phyloP scores from a whole-genome alignment of 2,113 vertebrate genomes.

The Atractosteus spatula region DNA sequence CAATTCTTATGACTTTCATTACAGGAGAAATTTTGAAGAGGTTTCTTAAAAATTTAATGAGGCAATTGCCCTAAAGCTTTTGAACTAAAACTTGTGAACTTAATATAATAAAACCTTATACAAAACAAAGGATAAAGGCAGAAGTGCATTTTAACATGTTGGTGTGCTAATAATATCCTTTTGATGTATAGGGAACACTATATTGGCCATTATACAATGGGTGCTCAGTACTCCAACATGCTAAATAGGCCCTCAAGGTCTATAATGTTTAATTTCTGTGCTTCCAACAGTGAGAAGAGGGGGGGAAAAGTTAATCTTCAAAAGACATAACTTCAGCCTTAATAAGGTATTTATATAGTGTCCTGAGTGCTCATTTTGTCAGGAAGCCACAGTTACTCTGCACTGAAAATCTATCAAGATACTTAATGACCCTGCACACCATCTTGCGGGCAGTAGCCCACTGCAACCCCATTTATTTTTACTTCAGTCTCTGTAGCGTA shows the following conservation, averaged over 20 bases:
- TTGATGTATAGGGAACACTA: conserved; percentile 4
- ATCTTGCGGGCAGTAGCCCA: conserved; percentile 27
- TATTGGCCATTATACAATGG: neutral
- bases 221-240: neutral
- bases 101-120: neutral
- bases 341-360: conserved; percentile 32
- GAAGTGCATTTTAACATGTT: neutral
- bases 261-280: conserved; percentile 10
- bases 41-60: conserved; percentile 22
- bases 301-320: conserved; percentile 4
- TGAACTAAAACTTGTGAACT: conserved; percentile 12
- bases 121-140: neutral
- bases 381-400: conserved; percentile 18
- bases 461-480: conserved; percentile 34
- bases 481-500: conserved; percentile 20
- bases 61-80: neutral
- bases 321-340: conserved; percentile 20
- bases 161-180: neutral
- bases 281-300: neutral
- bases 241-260: neutral
- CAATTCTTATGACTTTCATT: conserved; percentile 21
- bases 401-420: conserved; percentile 39
- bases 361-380: conserved; percentile 25
- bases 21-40: conserved; percentile 20
- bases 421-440: conserved; percentile 43